These are phyloP conservation scores for Thera britannica DNA, from an alignment of 2,888 invertebrate species.

Conservation along the genomic window DNA sequence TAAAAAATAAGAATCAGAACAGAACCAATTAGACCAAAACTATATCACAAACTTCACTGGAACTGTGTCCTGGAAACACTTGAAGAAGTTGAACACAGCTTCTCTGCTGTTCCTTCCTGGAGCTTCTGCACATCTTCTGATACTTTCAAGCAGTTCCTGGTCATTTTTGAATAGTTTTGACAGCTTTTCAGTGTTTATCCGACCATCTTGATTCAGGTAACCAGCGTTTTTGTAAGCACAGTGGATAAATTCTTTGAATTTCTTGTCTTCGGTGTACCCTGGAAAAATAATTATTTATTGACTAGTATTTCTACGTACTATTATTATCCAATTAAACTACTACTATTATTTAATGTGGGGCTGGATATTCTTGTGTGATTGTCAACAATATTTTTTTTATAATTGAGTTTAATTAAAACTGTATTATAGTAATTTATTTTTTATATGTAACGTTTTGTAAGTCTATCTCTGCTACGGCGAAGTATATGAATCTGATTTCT, in stretches of 20 bases:
- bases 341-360: no score
- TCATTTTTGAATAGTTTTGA: constrained; percentile 18
- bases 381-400: no score
- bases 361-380: no score
- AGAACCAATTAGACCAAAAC: background rate
- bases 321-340: no score
- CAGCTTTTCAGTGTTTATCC: constrained; percentile 22
- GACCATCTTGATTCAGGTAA: constrained; percentile 22
- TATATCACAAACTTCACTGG: constrained; percentile 22
- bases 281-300: background rate
- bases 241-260: constrained; percentile 32
- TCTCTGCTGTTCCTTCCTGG: constrained; percentile 25
- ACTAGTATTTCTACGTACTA: no score
- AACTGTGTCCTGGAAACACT: constrained; percentile 37
- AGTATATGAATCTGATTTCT: no score
- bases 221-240: constrained; percentile 31
- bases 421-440: no score
- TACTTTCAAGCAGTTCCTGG: constrained; percentile 19
- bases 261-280: constrained; percentile 29
- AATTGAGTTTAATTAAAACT: no score
- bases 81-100: constrained; percentile 30
- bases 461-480: no score
- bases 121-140: constrained; percentile 23
- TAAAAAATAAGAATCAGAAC: background rate
- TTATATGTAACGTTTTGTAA: no score